These are phyloP conservation scores for Mesorhabditis spiculigera DNA, from an alignment of 2,888 invertebrate species.

Conservation along the genomic window DNA sequence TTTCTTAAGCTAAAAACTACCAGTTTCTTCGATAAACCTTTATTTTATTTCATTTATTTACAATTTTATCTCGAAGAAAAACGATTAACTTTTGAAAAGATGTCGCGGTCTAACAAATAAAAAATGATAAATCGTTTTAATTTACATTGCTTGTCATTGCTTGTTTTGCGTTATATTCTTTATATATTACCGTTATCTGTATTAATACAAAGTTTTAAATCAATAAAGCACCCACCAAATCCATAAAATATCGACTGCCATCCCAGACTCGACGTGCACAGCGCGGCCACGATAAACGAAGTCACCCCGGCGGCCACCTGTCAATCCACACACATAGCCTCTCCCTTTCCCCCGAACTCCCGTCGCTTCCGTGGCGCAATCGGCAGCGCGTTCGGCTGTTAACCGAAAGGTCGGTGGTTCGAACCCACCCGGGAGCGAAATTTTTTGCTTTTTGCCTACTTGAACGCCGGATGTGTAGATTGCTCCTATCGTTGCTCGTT, in stretches of 20 bases:
- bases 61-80: background rate
- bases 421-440: slow-evolving; percentile 67
- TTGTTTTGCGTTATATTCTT: no score
- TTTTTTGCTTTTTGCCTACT: slow-evolving; percentile 15
- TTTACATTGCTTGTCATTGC: no score
- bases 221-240: background rate
- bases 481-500: slow-evolving; percentile 38
- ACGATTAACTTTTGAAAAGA: no score
- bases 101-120: no score
- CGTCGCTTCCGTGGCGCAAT: slow-evolving; percentile 35
- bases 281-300: slow-evolving; percentile 1
- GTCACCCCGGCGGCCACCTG: background rate
- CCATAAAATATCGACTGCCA: background rate
- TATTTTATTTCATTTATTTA: background rate
- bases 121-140: no score
- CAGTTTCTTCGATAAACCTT: background rate
- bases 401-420: slow-evolving; percentile 59
- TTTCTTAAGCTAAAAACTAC: background rate
- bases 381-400: slow-evolving; percentile 58
- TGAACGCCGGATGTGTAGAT: slow-evolving; percentile 48
- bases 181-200: background rate
- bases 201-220: background rate
- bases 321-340: background rate
- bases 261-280: background rate
- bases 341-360: no score